phyloP scores from a whole-genome alignment of 1,140 invertebrate species.

The Diploscapter pachys region DNA sequence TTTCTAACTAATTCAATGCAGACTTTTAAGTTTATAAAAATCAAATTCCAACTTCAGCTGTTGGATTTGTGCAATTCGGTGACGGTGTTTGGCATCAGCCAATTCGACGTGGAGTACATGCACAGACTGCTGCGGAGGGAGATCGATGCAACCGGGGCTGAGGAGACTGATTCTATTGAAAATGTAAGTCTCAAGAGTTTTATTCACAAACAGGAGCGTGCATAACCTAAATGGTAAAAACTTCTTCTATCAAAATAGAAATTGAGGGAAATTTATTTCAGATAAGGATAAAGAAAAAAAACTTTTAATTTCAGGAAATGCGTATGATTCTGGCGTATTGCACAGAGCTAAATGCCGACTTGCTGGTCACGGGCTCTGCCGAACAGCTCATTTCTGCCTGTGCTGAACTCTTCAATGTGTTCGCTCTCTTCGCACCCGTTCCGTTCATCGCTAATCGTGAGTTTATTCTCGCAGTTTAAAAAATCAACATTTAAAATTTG shows the following conservation, averaged over 20 bases:
- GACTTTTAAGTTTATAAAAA: no score
- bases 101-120: constrained; percentile 20
- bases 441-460: constrained; percentile 17
- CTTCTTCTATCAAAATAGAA: not conserved
- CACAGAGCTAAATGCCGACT: constrained; percentile 20
- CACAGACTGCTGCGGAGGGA: constrained; percentile 22
- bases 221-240: not conserved
- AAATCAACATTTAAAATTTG: no score
- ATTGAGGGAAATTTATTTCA: no score
- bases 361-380: constrained; percentile 12
- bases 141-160: constrained; percentile 14
- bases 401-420: constrained; percentile 20
- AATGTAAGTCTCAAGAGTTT: no score
- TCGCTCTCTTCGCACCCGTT: constrained; percentile 23
- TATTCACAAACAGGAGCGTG: not conserved
- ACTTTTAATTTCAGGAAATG: constrained; percentile 8
- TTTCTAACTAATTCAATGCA: no score
- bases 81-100: constrained; percentile 16
- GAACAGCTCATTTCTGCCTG: constrained; percentile 22
- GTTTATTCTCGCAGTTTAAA: not conserved
- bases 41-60: not conserved
- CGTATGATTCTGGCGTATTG: constrained; percentile 19
- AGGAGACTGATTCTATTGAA: not conserved
- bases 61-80: constrained; percentile 9
- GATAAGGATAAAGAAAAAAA: no score